Percentiles rank a stretch among this genome's conserved stretches.
These are phyloP conservation scores for Bagarius yarrelli DNA, from an alignment of 2,113 vertebrate genomes.

Conservation along the genomic window DNA sequence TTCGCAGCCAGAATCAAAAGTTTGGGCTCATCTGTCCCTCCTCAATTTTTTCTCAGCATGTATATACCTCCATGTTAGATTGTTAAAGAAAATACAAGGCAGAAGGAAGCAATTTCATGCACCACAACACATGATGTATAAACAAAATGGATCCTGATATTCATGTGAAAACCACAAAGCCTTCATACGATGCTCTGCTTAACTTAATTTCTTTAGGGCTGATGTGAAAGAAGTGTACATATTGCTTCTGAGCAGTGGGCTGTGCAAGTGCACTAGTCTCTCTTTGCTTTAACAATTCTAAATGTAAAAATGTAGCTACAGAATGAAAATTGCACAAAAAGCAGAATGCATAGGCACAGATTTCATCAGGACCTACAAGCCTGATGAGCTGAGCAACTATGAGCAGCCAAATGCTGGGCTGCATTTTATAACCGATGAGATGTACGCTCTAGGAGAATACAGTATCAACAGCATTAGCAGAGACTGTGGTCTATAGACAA, in stretches of 20 bases:
- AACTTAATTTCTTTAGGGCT: constrained; percentile 56
- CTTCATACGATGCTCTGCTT: constrained; percentile 54
- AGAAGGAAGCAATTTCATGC: constrained; percentile 61
- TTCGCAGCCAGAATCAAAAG: constrained; percentile 35
- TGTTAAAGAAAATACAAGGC: constrained; percentile 51
- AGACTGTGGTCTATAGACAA: background rate
- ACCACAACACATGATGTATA: constrained; percentile 61
- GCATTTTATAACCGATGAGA: constrained; percentile 6
- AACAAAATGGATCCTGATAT: constrained; percentile 62
- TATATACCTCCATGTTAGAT: constrained; percentile 46
- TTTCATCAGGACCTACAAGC: constrained; percentile 39
- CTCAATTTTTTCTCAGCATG: constrained; percentile 29
- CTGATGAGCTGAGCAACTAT: constrained; percentile 26
- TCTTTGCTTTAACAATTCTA: constrained; percentile 12
- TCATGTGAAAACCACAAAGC: constrained; percentile 55
- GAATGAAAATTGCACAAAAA: constrained; percentile 44
- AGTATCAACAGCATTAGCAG: constrained; percentile 9
- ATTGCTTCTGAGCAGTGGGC: constrained; percentile 31
- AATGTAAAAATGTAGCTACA: constrained; percentile 45
- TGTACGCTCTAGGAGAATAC: background rate
- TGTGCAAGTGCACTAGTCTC: constrained; percentile 20
- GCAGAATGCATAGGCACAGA: constrained; percentile 24
- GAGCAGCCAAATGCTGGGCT: background rate
- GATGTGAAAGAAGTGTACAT: constrained; percentile 37
- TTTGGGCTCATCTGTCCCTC: constrained; percentile 13